Conservation (phyloP, 1,140 invertebrate genomes). For the Drosophila truncata region DNA sequence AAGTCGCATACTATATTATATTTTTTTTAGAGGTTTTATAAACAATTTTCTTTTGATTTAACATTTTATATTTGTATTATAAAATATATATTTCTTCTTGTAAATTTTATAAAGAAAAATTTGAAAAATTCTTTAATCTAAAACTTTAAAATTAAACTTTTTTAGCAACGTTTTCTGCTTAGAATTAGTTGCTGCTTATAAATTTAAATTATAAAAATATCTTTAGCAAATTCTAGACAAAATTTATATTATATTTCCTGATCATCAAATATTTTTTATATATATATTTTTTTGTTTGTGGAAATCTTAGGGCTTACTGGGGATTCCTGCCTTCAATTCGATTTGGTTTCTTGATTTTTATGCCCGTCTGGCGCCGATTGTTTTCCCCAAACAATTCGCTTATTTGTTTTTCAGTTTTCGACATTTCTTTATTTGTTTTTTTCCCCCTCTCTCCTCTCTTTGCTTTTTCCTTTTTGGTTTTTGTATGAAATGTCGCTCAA, state of each 20-base stretch:
- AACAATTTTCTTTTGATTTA: no score
- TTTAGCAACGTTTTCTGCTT: no score
- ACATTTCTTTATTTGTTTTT: conserved; percentile 6
- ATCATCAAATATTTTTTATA: not conserved
- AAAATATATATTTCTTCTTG: no score
- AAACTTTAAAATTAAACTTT: no score
- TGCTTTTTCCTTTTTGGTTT: conserved; percentile 17
- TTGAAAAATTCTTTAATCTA: no score
- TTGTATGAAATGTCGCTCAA: conserved; percentile 61
- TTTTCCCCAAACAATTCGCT: conserved; percentile 35
- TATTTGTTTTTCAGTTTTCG: conserved; percentile 23
- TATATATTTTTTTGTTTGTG: not conserved
- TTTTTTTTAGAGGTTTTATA: no score
- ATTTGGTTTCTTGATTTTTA: conserved; percentile 48
- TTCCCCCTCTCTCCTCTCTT: not conserved
- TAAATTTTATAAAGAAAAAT: no score
- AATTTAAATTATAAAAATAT: no score
- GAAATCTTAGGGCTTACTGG: not conserved
- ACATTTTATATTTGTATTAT: no score
- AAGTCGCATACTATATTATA: no score
- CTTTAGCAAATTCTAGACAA: not conserved
- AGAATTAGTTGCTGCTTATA: no score
- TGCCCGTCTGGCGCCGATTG: conserved; percentile 74
- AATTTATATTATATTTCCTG: not conserved
- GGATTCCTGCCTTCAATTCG: conserved; percentile 10